These are phyloP conservation scores for Goniozus legneri DNA, from an alignment of 1,140 invertebrate species.

Conservation along the genomic window DNA sequence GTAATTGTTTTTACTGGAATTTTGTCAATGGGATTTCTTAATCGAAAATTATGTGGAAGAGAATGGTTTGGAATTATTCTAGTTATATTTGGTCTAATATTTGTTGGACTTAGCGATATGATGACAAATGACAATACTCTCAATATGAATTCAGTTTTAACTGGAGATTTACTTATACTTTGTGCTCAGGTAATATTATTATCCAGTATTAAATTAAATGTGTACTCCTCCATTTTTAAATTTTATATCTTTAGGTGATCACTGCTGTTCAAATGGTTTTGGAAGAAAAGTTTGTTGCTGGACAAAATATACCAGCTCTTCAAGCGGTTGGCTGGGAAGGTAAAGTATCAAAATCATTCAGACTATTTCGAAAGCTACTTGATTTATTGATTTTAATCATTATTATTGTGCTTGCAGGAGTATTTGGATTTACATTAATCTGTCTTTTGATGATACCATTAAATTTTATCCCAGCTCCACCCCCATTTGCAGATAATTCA, in stretches of 20 bases:
- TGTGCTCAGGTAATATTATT: slow-evolving; percentile 65
- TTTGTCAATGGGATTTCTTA: slow-evolving; percentile 84
- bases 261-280: slow-evolving; percentile 90
- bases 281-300: slow-evolving; percentile 86
- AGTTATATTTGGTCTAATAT: slow-evolving; percentile 74
- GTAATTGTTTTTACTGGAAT: slow-evolving; percentile 92
- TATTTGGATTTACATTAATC: slow-evolving; percentile 83
- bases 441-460: slow-evolving; percentile 75
- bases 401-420: slow-evolving; percentile 49
- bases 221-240: slow-evolving; percentile 4
- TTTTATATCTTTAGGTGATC: slow-evolving; percentile 60
- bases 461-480: slow-evolving; percentile 75
- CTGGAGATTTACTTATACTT: slow-evolving; percentile 89
- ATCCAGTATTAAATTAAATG: slow-evolving; percentile 8
- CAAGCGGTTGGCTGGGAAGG: slow-evolving; percentile 94
- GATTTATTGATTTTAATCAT: slow-evolving; percentile 1
- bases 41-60: slow-evolving; percentile 62
- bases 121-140: slow-evolving; percentile 46
- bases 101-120: slow-evolving; percentile 83
- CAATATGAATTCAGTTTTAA: slow-evolving; percentile 78
- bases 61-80: slow-evolving; percentile 84
- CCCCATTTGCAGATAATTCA: slow-evolving; percentile 75
- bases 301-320: slow-evolving; percentile 77
- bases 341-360: slow-evolving; percentile 23
- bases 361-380: no score